These are phyloP conservation scores for Drosophila anomalipes DNA, from an alignment of 2,888 invertebrate species.

Conservation along the genomic window DNA sequence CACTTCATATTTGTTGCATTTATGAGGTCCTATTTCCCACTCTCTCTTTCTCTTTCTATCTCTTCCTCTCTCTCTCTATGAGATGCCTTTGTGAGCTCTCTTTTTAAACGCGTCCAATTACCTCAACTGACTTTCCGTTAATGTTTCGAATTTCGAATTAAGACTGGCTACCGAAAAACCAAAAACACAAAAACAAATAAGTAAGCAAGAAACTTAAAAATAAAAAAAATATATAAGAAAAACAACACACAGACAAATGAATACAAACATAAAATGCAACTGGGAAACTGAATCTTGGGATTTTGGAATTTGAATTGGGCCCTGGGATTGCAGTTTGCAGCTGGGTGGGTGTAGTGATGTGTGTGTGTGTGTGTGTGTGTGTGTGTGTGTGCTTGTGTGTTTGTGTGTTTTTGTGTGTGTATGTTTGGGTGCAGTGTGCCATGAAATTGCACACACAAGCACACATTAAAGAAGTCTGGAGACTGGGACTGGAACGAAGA, in stretches of 20 bases:
- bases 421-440: constrained; percentile 44
- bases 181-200: constrained; percentile 39
- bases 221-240: constrained; percentile 21
- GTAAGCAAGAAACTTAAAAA: constrained; percentile 10
- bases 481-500: constrained; percentile 28
- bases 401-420: constrained; percentile 25
- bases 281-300: constrained; percentile 21
- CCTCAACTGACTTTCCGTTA: constrained; percentile 76
- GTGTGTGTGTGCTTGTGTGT: constrained; percentile 17
- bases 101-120: constrained; percentile 76
- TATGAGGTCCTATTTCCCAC: not conserved
- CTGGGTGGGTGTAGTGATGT: constrained; percentile 21
- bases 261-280: constrained; percentile 10
- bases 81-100: constrained; percentile 25
- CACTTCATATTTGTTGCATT: not conserved
- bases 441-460: constrained; percentile 34
- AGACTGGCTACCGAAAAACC: constrained; percentile 64
- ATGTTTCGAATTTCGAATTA: constrained; percentile 72
- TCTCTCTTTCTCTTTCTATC: not conserved
- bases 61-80: not conserved
- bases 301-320: constrained; percentile 23
- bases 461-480: constrained; percentile 33
- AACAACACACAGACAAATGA: constrained; percentile 1
- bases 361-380: constrained; percentile 6
- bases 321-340: constrained; percentile 29